Percentiles rank a stretch among this genome's conserved stretches.
These are phyloP conservation scores for Ditylenchus dipsaci DNA, from an alignment of 1,140 invertebrate genomes.

Conservation along the genomic window DNA sequence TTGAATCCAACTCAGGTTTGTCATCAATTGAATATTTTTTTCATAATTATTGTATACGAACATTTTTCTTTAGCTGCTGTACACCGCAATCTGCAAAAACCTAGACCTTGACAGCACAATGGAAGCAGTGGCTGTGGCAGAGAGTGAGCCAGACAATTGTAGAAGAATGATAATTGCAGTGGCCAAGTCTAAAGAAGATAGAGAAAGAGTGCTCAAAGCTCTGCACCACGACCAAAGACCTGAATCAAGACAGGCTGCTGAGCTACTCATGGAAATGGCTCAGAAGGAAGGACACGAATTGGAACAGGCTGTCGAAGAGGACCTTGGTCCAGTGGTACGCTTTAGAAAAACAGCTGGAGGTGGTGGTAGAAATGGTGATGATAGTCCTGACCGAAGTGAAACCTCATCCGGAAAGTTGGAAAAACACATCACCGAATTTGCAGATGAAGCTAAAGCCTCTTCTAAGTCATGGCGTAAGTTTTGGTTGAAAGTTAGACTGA, in stretches of 20 bases:
- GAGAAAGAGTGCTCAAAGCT: conserved; percentile 13
- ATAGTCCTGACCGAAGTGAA: not conserved
- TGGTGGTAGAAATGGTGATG: not conserved
- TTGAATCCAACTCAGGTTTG: conserved; percentile 53
- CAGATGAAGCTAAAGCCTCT: conserved; percentile 8
- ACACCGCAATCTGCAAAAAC: conserved; percentile 48
- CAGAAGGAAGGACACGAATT: not conserved
- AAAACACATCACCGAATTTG: not conserved
- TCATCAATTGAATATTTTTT: conserved; percentile 2
- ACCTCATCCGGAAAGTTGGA: not conserved
- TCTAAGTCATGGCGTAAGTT: not conserved
- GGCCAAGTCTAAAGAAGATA: conserved; percentile 11
- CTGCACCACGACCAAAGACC: not conserved
- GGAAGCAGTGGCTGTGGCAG: conserved; percentile 52
- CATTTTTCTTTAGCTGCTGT: conserved; percentile 41
- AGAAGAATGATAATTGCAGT: conserved; percentile 48
- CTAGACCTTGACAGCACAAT: conserved; percentile 47
- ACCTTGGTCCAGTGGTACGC: not conserved
- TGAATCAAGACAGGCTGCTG: not conserved
- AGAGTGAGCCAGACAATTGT: conserved; percentile 31
- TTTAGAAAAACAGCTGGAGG: conserved; percentile 1
- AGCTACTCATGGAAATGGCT: not conserved
- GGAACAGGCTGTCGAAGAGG: not conserved
- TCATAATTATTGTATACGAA: not conserved
- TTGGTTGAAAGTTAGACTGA: not conserved